Percentiles rank a stretch among this genome's conserved stretches.
phyloP scores from a whole-genome alignment of 2,797 vertebrate genomes.

The Rhinella marina region DNA sequence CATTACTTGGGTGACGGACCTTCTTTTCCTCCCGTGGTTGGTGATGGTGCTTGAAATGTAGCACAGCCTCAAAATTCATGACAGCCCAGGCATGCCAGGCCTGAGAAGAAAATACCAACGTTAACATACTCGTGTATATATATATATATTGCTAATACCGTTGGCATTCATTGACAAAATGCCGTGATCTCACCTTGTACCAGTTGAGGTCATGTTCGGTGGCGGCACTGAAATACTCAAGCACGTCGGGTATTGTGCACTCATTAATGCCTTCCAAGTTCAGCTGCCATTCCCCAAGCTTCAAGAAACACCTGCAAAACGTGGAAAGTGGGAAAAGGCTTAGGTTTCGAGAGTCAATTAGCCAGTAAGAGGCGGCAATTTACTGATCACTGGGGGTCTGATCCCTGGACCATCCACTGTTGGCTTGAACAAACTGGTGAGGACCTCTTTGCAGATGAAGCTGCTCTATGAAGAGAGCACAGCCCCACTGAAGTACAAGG shows the following conservation, averaged over 20 bases:
- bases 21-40: conserved; percentile 93
- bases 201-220: conserved; percentile 97
- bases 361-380: too few relatives aligned
- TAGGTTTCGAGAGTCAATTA: too few relatives aligned
- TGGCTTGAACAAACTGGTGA: too few relatives aligned
- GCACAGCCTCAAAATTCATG: conserved; percentile 98
- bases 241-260: conserved; percentile 95
- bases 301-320: conserved; percentile 90
- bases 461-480: too few relatives aligned
- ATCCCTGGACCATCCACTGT: too few relatives aligned
- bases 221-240: conserved; percentile 96
- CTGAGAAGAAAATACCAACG: conserved; percentile 70
- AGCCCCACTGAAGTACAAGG: too few relatives aligned
- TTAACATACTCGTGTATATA: not conserved
- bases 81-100: conserved; percentile 99
- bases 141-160: too few relatives aligned
- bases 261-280: conserved; percentile 98
- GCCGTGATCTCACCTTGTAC: conserved; percentile 88
- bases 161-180: not conserved
- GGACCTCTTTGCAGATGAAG: too few relatives aligned
- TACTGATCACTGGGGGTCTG: too few relatives aligned
- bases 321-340: conserved; percentile 33
- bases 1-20: conserved; percentile 86
- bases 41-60: conserved; percentile 98
- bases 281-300: conserved; percentile 97